phyloP scores from a whole-genome alignment of 1,140 invertebrate genomes.

The Magallana angulata region DNA sequence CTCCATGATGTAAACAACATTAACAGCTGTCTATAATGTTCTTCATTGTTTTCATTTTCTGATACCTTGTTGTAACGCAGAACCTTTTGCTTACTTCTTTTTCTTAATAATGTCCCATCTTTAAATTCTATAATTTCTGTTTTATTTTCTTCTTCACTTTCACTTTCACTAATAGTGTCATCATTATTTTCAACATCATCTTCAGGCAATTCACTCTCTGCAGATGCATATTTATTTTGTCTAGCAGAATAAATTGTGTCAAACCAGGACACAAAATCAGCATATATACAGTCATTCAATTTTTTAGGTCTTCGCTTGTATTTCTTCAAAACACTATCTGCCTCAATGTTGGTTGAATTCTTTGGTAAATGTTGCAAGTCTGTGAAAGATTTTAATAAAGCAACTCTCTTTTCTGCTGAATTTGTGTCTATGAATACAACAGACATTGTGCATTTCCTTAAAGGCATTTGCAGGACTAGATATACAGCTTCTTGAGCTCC shows the following conservation, averaged over 20 bases:
- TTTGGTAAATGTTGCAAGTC: not conserved
- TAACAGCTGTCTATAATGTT: slow-evolving; percentile 4
- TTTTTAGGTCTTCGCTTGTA: slow-evolving; percentile 27
- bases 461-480: slow-evolving; percentile 46
- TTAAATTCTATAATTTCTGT: not conserved
- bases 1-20: slow-evolving; percentile 26
- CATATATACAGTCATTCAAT: not conserved
- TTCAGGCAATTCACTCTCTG: slow-evolving; percentile 29
- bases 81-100: slow-evolving; percentile 32
- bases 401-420: slow-evolving; percentile 12
- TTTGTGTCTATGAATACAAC: slow-evolving; percentile 43
- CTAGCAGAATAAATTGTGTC: not conserved
- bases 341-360: slow-evolving; percentile 25
- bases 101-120: slow-evolving; percentile 43
- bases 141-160: not conserved
- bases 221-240: too few species aligned
- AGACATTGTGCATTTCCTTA: not conserved
- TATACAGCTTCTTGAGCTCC: slow-evolving; percentile 48
- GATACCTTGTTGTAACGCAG: slow-evolving; percentile 20
- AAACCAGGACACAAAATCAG: slow-evolving; percentile 33
- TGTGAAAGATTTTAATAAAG: slow-evolving; percentile 10
- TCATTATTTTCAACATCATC: slow-evolving; percentile 15
- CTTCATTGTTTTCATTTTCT: slow-evolving; percentile 9
- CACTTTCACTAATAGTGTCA: not conserved
- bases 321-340: slow-evolving; percentile 12